Percentiles rank a stretch among this genome's conserved stretches.
Conservation (phyloP, 1,140 invertebrate species). For the Polypedilum pembai region DNA sequence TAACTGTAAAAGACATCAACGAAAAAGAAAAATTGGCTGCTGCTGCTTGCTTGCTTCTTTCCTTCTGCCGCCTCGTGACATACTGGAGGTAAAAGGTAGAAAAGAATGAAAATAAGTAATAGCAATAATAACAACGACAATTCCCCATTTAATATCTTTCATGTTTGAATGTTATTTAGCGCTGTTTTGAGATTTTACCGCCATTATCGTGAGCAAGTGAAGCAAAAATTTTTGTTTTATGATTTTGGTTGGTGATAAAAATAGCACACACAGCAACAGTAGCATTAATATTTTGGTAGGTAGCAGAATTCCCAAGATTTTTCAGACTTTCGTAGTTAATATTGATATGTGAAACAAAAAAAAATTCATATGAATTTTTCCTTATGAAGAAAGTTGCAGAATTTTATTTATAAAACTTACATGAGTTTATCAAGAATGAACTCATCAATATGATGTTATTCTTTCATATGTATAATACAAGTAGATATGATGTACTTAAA, state of each 20-base stretch:
- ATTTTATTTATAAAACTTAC: no score
- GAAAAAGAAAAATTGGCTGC: conserved; percentile 11
- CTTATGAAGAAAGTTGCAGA: no score
- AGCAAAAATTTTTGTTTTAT: conserved; percentile 21
- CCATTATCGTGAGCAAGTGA: conserved; percentile 10
- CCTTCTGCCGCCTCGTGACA: background rate
- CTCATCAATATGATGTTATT: no score
- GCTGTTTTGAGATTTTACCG: background rate
- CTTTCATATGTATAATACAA: no score
- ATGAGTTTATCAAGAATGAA: no score
- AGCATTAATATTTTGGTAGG: background rate
- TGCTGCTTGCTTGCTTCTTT: background rate
- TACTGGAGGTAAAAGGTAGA: background rate
- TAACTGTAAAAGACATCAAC: background rate
- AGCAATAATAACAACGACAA: background rate
- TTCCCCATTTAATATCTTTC: conserved; percentile 28
- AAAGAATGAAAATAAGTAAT: background rate
- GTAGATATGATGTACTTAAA: no score
- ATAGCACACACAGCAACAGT: background rate
- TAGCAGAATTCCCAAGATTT: background rate
- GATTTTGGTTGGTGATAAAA: background rate
- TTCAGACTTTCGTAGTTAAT: no score
- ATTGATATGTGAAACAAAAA: no score
- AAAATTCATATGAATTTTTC: no score
- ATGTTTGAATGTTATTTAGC: conserved; percentile 27